Conservation (phyloP, 2,888 invertebrate species). For the Agrotis segetum region DNA sequence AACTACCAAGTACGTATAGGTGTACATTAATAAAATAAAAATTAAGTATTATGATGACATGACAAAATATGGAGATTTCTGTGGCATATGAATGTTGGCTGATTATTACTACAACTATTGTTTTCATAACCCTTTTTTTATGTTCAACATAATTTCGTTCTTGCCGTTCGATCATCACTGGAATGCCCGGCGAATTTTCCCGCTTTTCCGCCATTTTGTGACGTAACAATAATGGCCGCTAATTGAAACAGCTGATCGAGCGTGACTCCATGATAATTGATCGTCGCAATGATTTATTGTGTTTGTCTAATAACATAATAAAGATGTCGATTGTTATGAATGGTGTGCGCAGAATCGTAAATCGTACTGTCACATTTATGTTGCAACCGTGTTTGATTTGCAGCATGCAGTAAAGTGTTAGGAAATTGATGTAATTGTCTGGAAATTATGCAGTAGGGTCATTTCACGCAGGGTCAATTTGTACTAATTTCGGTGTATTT, state of each 20-base stretch:
- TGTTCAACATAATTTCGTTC: not conserved
- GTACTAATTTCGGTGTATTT: too few species aligned
- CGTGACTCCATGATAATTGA: conserved; percentile 63
- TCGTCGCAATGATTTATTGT: conserved; percentile 61
- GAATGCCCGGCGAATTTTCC: conserved; percentile 31
- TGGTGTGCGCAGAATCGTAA: conserved; percentile 31
- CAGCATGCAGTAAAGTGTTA: not conserved
- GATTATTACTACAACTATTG: not conserved
- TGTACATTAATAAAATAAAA: too few species aligned
- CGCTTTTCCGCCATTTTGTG: conserved; percentile 45
- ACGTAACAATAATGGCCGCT: conserved; percentile 55
- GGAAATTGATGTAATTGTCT: not conserved
- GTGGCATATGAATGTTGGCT: too few species aligned
- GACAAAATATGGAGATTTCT: too few species aligned
- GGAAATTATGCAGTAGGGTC: not conserved
- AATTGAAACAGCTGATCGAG: conserved; percentile 64
- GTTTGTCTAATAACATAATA: conserved; percentile 54
- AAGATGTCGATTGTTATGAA: conserved; percentile 31
- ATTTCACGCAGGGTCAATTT: too few species aligned
- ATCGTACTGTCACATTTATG: conserved; percentile 32
- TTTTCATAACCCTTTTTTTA: not conserved
- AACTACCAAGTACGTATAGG: too few species aligned
- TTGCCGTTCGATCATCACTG: too few species aligned
- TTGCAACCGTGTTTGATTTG: conserved; percentile 16
- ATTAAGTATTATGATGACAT: too few species aligned